phyloP scores from a whole-genome alignment of 1,140 invertebrate genomes.

The Scylla paramamosain region DNA sequence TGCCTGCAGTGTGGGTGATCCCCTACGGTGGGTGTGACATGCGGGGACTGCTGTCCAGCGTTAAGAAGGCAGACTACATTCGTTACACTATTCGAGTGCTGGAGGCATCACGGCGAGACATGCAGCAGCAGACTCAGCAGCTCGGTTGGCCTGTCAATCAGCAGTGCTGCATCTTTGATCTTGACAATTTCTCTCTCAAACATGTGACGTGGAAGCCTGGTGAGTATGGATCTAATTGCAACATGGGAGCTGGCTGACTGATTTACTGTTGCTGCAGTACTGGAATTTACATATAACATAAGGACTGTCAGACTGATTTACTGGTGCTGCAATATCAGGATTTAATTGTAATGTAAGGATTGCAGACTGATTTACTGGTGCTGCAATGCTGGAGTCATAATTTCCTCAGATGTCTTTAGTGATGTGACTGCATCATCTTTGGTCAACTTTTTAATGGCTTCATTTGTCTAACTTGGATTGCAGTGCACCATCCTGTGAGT shows the following conservation, averaged over 20 bases:
- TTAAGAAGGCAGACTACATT: constrained; percentile 58
- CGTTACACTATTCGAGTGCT: constrained; percentile 68
- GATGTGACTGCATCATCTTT: too few relatives aligned
- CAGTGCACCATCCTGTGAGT: too few relatives aligned
- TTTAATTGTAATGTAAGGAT: not conserved
- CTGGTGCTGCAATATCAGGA: not conserved
- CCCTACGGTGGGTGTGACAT: constrained; percentile 73
- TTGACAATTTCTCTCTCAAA: constrained; percentile 81
- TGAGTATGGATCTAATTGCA: constrained; percentile 73
- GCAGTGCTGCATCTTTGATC: constrained; percentile 81
- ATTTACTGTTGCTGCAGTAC: too few relatives aligned
- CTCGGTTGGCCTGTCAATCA: constrained; percentile 58
- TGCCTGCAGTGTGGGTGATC: constrained; percentile 67
- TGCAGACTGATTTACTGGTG: too few relatives aligned
- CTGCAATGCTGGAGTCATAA: too few relatives aligned
- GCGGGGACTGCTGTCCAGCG: constrained; percentile 66
- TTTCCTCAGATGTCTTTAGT: too few relatives aligned
- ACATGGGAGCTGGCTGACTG: not conserved
- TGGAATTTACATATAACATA: too few relatives aligned
- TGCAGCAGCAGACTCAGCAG: constrained; percentile 59
- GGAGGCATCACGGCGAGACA: constrained; percentile 62
- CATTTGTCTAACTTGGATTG: too few relatives aligned
- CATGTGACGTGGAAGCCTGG: constrained; percentile 81
- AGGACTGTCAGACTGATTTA: not conserved
- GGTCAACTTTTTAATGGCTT: too few relatives aligned